These are phyloP conservation scores for Dioctria rufipes DNA, from an alignment of 2,888 invertebrate species.

Conservation along the genomic window DNA sequence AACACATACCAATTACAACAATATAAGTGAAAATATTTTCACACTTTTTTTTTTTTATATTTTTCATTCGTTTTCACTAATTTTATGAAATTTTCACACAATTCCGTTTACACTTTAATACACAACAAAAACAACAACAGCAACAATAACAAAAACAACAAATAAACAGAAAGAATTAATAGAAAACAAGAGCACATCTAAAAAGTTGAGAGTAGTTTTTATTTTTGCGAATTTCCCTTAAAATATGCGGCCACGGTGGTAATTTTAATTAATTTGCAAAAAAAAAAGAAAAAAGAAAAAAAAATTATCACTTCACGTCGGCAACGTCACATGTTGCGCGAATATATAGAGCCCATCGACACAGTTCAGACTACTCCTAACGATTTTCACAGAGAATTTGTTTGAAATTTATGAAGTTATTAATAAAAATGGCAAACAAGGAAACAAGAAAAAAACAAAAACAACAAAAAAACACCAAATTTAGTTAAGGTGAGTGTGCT, in stretches of 20 bases:
- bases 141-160: too few relatives aligned
- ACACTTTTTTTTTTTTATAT: constrained; percentile 26
- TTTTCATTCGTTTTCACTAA: constrained; percentile 8
- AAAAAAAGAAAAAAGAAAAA: neutral
- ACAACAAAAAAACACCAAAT: neutral
- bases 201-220: neutral
- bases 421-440: neutral
- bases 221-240: constrained; percentile 35
- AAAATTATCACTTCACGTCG: constrained; percentile 19
- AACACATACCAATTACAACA: constrained; percentile 4
- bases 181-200: constrained; percentile 20
- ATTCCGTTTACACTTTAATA: constrained; percentile 18
- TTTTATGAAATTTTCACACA: constrained; percentile 10
- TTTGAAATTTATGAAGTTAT: neutral
- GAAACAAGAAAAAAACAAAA: neutral
- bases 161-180: too few relatives aligned
- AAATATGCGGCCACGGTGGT: constrained; percentile 35
- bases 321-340: constrained; percentile 45
- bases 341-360: neutral
- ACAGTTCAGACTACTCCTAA: neutral
- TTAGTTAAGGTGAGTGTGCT: constrained; percentile 12
- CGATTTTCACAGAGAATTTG: neutral
- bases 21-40: constrained; percentile 24
- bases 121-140: neutral
- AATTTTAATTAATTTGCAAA: constrained; percentile 21